Conservation (phyloP, 2,888 invertebrate species). For the Oscheius onirici region DNA sequence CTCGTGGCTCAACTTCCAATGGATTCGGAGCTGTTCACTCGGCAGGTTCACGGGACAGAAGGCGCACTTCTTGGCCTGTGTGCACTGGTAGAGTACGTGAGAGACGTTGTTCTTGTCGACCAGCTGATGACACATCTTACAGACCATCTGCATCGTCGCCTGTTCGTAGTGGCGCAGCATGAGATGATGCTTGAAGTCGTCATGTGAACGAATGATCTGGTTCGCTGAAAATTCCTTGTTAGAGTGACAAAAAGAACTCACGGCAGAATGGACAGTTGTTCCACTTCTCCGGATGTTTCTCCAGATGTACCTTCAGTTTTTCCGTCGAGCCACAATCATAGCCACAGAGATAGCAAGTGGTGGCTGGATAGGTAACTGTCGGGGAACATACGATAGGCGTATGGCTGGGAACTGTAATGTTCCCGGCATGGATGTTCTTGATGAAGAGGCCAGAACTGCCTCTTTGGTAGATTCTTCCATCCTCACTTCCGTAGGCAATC, state of each 20-base stretch:
- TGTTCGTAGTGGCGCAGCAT: background rate
- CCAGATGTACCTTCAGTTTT: background rate
- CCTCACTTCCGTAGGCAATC: background rate
- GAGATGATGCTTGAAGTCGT: constrained; percentile 11
- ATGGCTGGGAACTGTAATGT: background rate
- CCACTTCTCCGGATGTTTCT: constrained; percentile 19
- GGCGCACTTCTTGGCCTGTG: background rate
- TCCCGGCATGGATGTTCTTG: constrained; percentile 1
- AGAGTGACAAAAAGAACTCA: constrained; percentile 1
- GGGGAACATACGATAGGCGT: background rate
- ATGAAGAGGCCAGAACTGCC: background rate
- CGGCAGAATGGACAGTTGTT: constrained; percentile 16
- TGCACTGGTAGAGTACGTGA: constrained; percentile 15
- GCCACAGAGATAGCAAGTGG: constrained; percentile 22
- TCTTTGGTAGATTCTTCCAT: constrained; percentile 4
- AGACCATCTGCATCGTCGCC: background rate
- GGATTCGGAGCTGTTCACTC: background rate
- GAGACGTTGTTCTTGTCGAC: background rate
- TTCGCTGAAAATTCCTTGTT: constrained; percentile 4
- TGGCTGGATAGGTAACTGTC: background rate
- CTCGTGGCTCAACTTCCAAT: background rate
- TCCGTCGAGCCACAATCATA: background rate
- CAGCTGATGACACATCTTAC: background rate
- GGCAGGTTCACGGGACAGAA: background rate
- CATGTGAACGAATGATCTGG: background rate